Evolutionary conservation across 2,797 vertebrate species (phyloP).

Genomic region (Microctenopoma stevenorrisi): DNA sequence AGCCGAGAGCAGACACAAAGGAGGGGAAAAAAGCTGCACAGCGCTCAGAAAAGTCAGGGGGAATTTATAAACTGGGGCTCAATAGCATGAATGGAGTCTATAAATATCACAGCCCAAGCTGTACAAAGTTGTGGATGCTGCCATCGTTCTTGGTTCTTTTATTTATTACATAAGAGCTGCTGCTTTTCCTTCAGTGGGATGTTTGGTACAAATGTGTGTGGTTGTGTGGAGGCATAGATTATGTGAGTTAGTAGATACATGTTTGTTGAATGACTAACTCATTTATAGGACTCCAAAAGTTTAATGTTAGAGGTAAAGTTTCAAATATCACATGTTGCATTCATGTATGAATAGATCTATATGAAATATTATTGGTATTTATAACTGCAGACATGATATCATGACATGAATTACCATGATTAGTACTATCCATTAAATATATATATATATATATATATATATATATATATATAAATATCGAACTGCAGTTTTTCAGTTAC

Average conservation of each 20-base stretch:
- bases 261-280: constrained; percentile 41
- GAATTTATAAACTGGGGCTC: constrained; percentile 70
- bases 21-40: constrained; percentile 36
- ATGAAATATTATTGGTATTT: not conserved
- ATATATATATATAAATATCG: not conserved
- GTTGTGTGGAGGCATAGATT: constrained; percentile 6
- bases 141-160: constrained; percentile 46
- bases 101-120: constrained; percentile 63
- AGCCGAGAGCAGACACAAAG: constrained; percentile 56
- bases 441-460: too few relatives aligned
- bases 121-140: constrained; percentile 46
- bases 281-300: not conserved
- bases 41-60: constrained; percentile 47
- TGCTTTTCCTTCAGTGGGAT: constrained; percentile 41
- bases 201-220: constrained; percentile 28
- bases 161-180: constrained; percentile 65
- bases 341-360: not conserved
- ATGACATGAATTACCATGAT: too few relatives aligned
- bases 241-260: constrained; percentile 1
- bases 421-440: too few relatives aligned
- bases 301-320: too few relatives aligned
- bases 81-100: constrained; percentile 69
- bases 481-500: not conserved
- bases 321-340: not conserved
- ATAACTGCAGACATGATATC: not conserved